phyloP scores from a whole-genome alignment of 2,797 vertebrate species.

The Cyclopterus lumpus region DNA sequence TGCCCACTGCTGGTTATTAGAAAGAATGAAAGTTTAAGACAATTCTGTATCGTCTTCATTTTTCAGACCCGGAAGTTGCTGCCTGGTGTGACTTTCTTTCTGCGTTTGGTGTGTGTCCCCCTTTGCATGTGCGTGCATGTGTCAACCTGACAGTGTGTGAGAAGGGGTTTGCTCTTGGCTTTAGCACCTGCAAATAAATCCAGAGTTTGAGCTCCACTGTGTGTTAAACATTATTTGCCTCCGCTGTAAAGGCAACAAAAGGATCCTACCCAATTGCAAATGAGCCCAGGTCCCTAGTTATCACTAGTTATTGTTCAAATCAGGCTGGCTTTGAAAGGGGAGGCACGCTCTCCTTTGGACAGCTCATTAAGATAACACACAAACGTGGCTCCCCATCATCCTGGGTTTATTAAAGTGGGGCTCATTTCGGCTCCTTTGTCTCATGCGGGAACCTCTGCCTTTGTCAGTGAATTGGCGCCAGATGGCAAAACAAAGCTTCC shows the following conservation, averaged over 20 bases:
- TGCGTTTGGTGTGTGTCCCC: neutral
- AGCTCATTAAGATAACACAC: constrained; percentile 86
- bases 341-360: constrained; percentile 75
- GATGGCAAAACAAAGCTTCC: constrained; percentile 82
- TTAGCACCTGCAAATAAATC: constrained; percentile 51
- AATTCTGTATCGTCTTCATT: neutral
- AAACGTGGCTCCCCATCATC: constrained; percentile 78
- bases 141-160: constrained; percentile 11
- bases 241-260: constrained; percentile 73
- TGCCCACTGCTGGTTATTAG: neutral
- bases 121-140: constrained; percentile 9
- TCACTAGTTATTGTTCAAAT: constrained; percentile 82
- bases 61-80: too few relatives aligned
- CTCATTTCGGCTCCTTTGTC: constrained; percentile 82
- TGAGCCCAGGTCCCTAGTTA: constrained; percentile 74
- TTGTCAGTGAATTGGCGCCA: constrained; percentile 82
- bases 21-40: neutral
- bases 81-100: neutral
- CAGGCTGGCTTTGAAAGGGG: constrained; percentile 77
- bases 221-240: constrained; percentile 75
- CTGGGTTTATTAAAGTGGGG: constrained; percentile 80
- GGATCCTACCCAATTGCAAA: constrained; percentile 65
- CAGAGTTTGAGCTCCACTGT: constrained; percentile 64
- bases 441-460: constrained; percentile 75
- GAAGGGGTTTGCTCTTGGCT: constrained; percentile 47